Conservation (phyloP, 2,888 invertebrate species). For the Tridacna gigas region DNA sequence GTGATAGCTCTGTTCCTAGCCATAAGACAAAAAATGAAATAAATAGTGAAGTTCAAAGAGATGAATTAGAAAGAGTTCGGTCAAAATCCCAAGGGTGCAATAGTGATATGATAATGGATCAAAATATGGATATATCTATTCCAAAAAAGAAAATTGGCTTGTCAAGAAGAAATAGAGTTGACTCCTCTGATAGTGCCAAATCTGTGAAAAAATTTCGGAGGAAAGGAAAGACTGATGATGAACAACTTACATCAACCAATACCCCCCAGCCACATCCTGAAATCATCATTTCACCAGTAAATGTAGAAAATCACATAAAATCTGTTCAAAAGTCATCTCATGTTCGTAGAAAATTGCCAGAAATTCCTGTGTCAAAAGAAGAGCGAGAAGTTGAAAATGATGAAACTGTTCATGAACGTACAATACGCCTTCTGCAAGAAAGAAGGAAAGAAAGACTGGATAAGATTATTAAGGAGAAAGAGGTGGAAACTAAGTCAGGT, state of each 20-base stretch:
- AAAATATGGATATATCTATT: slow-evolving; percentile 25
- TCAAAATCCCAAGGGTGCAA: slow-evolving; percentile 15
- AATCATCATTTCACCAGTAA: neutral
- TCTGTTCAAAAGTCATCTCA: slow-evolving; percentile 16
- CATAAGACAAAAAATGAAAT: slow-evolving; percentile 10
- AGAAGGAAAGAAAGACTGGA: slow-evolving; percentile 45
- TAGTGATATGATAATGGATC: slow-evolving; percentile 24
- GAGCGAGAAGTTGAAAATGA: slow-evolving; percentile 48
- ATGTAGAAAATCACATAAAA: neutral
- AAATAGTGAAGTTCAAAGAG: neutral
- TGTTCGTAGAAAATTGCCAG: slow-evolving; percentile 55
- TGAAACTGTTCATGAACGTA: slow-evolving; percentile 62
- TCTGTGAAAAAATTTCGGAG: slow-evolving; percentile 35
- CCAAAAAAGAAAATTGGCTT: slow-evolving; percentile 40
- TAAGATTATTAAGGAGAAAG: slow-evolving; percentile 32
- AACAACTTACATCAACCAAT: neutral
- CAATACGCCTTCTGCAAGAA: slow-evolving; percentile 58
- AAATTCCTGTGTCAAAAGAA: slow-evolving; percentile 42
- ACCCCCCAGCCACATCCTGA: neutral
- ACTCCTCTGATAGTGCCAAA: slow-evolving; percentile 44
- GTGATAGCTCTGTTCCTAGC: slow-evolving; percentile 10
- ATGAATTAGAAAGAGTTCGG: neutral
- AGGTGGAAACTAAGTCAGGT: slow-evolving; percentile 15
- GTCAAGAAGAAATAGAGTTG: slow-evolving; percentile 51
- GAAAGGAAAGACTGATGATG: slow-evolving; percentile 32